A percentile compares a stretch with the other conserved stretches of the same genome.
phyloP scores from a whole-genome alignment of 2,797 vertebrate genomes.

The Rhinichthys osculus region DNA sequence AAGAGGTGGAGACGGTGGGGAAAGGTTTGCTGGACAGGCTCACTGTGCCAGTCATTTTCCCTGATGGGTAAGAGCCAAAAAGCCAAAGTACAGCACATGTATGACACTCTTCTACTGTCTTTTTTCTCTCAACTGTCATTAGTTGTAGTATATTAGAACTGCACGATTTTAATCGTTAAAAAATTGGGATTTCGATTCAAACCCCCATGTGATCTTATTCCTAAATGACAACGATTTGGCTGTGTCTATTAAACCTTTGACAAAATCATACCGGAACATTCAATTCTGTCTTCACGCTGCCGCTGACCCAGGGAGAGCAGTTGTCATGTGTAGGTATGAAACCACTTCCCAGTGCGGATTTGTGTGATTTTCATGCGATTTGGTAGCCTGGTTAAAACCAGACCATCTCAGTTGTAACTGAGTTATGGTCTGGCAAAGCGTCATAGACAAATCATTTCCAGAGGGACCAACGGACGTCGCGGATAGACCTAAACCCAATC shows the following conservation, averaged over 20 bases:
- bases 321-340: background rate
- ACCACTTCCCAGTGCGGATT: no score
- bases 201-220: no score
- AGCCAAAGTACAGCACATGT: background rate
- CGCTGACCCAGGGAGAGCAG: no score
- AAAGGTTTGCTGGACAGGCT: conserved; percentile 94
- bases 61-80: conserved; percentile 87
- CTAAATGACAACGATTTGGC: background rate
- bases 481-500: no score
- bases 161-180: background rate
- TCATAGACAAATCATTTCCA: no score
- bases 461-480: no score
- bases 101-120: background rate
- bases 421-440: no score
- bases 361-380: no score
- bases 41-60: conserved; percentile 92
- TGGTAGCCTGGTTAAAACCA: no score
- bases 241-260: background rate
- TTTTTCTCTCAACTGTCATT: background rate
- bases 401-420: no score
- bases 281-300: no score
- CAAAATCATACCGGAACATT: background rate
- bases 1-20: conserved; percentile 91
- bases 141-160: background rate
- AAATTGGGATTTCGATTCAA: no score